Evolutionary conservation across 2,113 vertebrate species (phyloP).

Genomic region (Poeciliopsis occidentalis): DNA sequence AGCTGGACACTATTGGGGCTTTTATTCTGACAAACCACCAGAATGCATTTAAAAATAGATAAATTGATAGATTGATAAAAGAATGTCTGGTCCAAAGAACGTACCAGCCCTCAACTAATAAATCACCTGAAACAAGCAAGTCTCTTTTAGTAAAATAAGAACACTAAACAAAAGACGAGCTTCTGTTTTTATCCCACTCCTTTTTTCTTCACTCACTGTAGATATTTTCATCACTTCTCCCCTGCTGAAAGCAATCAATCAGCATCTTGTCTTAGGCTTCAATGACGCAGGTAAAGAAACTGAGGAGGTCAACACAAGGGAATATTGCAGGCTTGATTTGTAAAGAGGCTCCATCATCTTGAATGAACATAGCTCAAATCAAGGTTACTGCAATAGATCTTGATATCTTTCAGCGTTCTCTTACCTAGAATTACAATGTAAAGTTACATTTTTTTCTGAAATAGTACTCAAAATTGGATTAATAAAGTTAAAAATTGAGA

Average conservation of each 20-base stretch:
- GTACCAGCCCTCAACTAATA: slow-evolving; percentile 1
- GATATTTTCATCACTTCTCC: slow-evolving; percentile 78
- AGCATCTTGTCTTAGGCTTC: slow-evolving; percentile 79
- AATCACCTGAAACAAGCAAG: slow-evolving; percentile 12
- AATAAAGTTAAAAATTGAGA: too few species aligned
- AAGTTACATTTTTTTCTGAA: neutral
- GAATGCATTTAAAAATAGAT: fast-evolving
- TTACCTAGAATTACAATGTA: slow-evolving; percentile 9
- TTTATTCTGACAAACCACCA: too few species aligned
- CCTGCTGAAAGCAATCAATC: slow-evolving; percentile 83
- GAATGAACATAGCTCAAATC: slow-evolving; percentile 45
- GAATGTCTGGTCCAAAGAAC: neutral
- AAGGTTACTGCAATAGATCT: slow-evolving; percentile 23
- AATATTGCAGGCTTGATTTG: slow-evolving; percentile 80
- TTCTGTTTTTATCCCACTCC: slow-evolving; percentile 40
- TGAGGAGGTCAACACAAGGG: slow-evolving; percentile 71
- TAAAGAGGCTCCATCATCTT: slow-evolving; percentile 65
- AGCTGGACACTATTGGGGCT: too few species aligned
- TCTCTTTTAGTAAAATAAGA: slow-evolving; percentile 1
- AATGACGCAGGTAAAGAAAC: slow-evolving; percentile 78
- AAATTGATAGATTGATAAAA: neutral
- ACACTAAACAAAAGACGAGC: slow-evolving; percentile 44
- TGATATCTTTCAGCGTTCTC: slow-evolving; percentile 29
- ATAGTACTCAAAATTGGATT: neutral
- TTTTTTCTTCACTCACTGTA: slow-evolving; percentile 64